Percentiles rank a stretch among this genome's conserved stretches.
phyloP scores from a whole-genome alignment of 2,797 vertebrate species.

The Sebastes umbrosus region DNA sequence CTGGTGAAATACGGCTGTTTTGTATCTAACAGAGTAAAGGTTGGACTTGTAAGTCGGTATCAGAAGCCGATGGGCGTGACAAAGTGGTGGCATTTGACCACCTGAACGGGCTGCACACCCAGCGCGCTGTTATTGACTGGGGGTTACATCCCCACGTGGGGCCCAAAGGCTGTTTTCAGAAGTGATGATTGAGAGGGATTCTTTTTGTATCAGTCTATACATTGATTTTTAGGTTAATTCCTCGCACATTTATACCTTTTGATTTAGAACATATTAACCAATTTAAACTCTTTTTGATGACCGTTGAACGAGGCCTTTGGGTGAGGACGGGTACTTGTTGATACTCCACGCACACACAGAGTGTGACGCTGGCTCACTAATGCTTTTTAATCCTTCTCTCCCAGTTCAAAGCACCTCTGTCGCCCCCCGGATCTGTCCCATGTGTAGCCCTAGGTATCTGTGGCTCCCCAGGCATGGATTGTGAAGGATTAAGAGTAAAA shows the following conservation, averaged over 20 bases:
- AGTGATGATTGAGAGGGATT: too few species aligned
- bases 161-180: too few species aligned
- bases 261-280: not conserved
- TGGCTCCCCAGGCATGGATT: conserved; percentile 54
- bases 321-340: not conserved
- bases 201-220: too few species aligned
- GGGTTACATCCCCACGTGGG: too few species aligned
- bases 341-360: conserved; percentile 6
- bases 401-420: conserved; percentile 63
- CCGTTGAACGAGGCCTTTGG: not conserved
- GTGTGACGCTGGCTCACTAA: conserved; percentile 45
- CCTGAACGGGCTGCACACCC: too few species aligned
- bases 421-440: conserved; percentile 40
- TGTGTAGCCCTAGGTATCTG: conserved; percentile 54
- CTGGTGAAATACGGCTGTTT: too few species aligned
- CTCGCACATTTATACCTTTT: not conserved
- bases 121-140: too few species aligned
- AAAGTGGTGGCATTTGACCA: too few species aligned
- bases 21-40: too few species aligned
- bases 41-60: too few species aligned
- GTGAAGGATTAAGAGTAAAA: conserved; percentile 74
- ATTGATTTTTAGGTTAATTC: too few species aligned
- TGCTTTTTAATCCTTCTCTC: conserved; percentile 64
- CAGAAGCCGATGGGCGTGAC: too few species aligned
- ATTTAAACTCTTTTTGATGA: not conserved